These are phyloP conservation scores for Chaetura pelagica DNA, from an alignment of 2,113 vertebrate genomes.

Conservation along the genomic window DNA sequence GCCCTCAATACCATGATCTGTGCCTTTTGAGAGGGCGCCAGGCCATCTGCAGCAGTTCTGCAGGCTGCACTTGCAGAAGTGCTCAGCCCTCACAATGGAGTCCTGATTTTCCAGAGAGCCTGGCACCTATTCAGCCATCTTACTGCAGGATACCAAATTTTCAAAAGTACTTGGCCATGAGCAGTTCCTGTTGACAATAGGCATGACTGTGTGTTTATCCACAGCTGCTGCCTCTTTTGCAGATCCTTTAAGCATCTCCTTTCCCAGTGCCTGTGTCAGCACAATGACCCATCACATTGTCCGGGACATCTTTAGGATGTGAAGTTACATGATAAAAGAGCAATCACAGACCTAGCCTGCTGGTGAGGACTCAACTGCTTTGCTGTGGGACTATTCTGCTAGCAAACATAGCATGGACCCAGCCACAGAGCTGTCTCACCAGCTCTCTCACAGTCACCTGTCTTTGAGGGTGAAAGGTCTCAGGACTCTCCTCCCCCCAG, in stretches of 20 bases:
- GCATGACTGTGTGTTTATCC: background rate
- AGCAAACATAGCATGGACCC: background rate
- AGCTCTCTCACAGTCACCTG: background rate
- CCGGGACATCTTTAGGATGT: background rate
- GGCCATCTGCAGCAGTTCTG: constrained; percentile 34
- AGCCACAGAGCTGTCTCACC: background rate
- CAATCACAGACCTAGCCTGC: background rate
- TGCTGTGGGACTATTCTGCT: background rate
- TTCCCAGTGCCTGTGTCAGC: background rate
- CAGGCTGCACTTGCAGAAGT: background rate
- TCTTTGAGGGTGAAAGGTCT: background rate
- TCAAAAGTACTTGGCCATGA: constrained; percentile 25
- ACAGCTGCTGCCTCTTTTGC: constrained; percentile 51
- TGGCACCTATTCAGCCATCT: constrained; percentile 29
- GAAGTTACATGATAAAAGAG: rapidly evolving
- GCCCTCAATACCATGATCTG: background rate
- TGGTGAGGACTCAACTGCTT: background rate
- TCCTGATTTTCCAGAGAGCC: constrained; percentile 36
- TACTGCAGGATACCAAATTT: background rate
- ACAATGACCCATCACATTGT: background rate
- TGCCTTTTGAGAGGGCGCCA: background rate
- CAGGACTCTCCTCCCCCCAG: background rate
- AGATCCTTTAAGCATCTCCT: background rate
- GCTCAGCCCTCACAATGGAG: constrained; percentile 35
- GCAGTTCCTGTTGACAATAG: constrained; percentile 30